Percentiles rank a stretch among this genome's conserved stretches.
phyloP scores from a whole-genome alignment of 2,888 invertebrate genomes.

The Hyposoter dolosus region DNA sequence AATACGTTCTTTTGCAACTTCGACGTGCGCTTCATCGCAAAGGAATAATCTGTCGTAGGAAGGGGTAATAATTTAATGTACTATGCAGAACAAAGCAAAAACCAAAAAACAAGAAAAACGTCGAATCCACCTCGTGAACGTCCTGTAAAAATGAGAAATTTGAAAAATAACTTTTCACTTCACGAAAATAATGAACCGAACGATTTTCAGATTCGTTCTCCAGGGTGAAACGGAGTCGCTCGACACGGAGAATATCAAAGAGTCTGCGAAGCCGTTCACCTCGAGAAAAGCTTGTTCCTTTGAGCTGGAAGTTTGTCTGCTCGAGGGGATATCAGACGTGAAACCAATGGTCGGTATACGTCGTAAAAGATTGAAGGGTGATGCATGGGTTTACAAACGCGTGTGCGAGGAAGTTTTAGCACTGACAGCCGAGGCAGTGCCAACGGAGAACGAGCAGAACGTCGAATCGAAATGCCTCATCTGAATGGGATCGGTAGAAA shows the following conservation, averaged over 20 bases:
- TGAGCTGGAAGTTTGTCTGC: conserved; percentile 89
- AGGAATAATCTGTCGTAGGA: conserved; percentile 88
- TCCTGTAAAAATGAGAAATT: conserved; percentile 2
- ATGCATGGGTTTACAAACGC: conserved; percentile 92
- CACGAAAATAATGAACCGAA: background rate
- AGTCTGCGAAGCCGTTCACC: conserved; percentile 73
- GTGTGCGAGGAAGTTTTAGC: conserved; percentile 91
- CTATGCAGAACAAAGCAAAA: background rate
- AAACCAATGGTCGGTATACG: conserved; percentile 87
- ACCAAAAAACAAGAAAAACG: background rate
- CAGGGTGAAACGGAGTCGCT: conserved; percentile 87
- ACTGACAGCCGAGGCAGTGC: conserved; percentile 84
- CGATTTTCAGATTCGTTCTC: conserved; percentile 87
- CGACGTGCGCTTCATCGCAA: conserved; percentile 87
- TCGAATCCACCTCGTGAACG: background rate
- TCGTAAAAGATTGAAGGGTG: conserved; percentile 91
- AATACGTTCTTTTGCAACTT: conserved; percentile 88
- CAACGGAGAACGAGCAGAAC: conserved; percentile 72
- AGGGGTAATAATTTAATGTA: conserved; percentile 86
- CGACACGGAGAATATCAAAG: conserved; percentile 72
- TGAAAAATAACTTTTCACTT: background rate
- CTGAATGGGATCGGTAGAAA: conserved; percentile 63
- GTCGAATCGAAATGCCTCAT: conserved; percentile 80
- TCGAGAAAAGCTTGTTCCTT: conserved; percentile 86
- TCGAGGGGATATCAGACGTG: conserved; percentile 83